Conservation (phyloP, 2,113 vertebrate genomes). For the Cinclus cinclus region DNA sequence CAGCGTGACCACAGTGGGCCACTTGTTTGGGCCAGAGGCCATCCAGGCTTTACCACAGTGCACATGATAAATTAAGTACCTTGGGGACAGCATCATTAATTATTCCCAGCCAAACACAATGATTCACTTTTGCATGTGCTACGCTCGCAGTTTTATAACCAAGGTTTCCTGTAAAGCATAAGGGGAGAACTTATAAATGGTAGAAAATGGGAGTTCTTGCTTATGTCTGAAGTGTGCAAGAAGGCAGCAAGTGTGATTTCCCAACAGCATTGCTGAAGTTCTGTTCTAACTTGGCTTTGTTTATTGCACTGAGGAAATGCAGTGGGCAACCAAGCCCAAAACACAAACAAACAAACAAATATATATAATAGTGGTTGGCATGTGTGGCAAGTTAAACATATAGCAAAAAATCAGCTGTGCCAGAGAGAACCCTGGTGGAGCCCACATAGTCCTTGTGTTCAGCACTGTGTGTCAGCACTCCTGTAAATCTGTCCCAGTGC, state of each 20-base stretch:
- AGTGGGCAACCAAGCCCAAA: background rate
- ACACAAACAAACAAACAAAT: background rate
- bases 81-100: background rate
- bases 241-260: background rate
- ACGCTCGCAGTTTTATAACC: background rate
- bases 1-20: background rate
- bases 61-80: background rate
- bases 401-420: background rate
- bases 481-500: background rate
- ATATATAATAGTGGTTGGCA: background rate
- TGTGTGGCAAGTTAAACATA: background rate
- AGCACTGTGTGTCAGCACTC: rapidly evolving
- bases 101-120: background rate
- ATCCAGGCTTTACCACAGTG: background rate
- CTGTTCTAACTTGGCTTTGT: background rate
- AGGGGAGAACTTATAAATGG: background rate
- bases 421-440: background rate
- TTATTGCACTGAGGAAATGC: background rate
- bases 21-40: background rate
- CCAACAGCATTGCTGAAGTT: background rate
- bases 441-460: rapidly evolving
- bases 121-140: background rate
- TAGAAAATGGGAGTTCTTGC: background rate
- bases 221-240: background rate
- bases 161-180: background rate